These are phyloP conservation scores for Omphaloscelis lunosa DNA, from an alignment of 2,888 invertebrate genomes.

Conservation along the genomic window DNA sequence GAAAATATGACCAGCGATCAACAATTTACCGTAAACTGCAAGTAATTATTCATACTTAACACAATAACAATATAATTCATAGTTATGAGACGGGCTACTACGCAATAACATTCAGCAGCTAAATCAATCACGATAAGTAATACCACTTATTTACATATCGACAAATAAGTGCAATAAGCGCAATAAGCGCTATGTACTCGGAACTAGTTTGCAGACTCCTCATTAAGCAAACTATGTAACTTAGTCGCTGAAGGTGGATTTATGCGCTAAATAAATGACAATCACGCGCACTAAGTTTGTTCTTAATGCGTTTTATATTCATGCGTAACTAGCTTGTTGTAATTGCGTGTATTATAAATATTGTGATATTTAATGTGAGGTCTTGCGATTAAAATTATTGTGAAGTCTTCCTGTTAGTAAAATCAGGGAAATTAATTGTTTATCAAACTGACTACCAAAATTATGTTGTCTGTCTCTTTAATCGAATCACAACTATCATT, in stretches of 20 bases:
- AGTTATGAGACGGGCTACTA: conserved; percentile 46
- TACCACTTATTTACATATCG: conserved; percentile 56
- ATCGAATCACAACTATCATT: neutral
- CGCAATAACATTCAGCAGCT: conserved; percentile 39
- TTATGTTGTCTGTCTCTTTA: neutral
- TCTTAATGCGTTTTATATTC: conserved; percentile 57
- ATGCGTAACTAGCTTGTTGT: conserved; percentile 14
- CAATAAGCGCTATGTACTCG: conserved; percentile 35
- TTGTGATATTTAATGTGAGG: conserved; percentile 19
- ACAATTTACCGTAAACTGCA: conserved; percentile 37
- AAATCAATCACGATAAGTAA: conserved; percentile 58
- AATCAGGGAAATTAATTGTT: neutral
- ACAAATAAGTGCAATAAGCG: conserved; percentile 59
- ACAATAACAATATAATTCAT: conserved; percentile 57
- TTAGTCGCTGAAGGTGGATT: conserved; percentile 48
- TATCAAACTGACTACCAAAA: neutral
- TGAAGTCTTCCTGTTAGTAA: neutral
- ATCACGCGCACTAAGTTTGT: conserved; percentile 55
- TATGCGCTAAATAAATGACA: conserved; percentile 61
- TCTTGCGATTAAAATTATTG: neutral
- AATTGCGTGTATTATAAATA: conserved; percentile 15
- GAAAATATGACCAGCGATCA: conserved; percentile 22
- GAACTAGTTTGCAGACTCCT: conserved; percentile 52
- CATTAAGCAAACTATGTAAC: conserved; percentile 46
- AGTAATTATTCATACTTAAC: conserved; percentile 46